A percentile compares a stretch with the other conserved stretches of the same genome.
Conservation (phyloP, 2,888 invertebrate genomes). For the Nebria brevicollis region DNA sequence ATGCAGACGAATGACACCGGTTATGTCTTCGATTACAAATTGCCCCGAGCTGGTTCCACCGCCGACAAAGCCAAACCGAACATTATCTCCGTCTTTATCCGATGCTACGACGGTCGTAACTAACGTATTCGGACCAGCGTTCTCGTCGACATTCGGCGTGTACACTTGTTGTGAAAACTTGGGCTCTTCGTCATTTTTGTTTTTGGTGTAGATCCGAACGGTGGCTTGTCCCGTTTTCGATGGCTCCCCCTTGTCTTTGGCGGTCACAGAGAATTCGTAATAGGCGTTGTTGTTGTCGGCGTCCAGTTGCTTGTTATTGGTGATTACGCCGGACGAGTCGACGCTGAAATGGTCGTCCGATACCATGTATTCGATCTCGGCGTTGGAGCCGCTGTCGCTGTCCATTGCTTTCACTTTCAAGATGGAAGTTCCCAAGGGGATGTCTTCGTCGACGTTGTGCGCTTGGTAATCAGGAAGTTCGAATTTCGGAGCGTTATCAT, state of each 20-base stretch:
- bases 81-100: constrained; percentile 97
- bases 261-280: constrained; percentile 93
- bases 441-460: constrained; percentile 95
- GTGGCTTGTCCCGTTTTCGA: constrained; percentile 92
- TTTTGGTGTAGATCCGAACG: constrained; percentile 95
- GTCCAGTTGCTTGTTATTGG: constrained; percentile 91
- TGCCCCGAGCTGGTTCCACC: constrained; percentile 91
- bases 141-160: constrained; percentile 95
- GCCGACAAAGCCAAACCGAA: constrained; percentile 82
- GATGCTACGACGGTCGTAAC: constrained; percentile 97
- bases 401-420: constrained; percentile 96
- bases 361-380: constrained; percentile 92
- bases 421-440: constrained; percentile 90
- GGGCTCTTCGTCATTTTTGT: constrained; percentile 97
- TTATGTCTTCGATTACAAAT: constrained; percentile 95
- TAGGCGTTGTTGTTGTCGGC: constrained; percentile 97
- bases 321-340: constrained; percentile 91
- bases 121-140: constrained; percentile 92
- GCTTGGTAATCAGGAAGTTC: constrained; percentile 97
- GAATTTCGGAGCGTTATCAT: constrained; percentile 97
- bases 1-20: constrained; percentile 91
- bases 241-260: constrained; percentile 94
- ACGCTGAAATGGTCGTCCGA: constrained; percentile 95
- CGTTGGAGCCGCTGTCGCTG: constrained; percentile 93
- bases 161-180: constrained; percentile 97